Evolutionary conservation across 2,888 invertebrate genomes (phyloP).

Genomic region (Caenorhabditis macrosperma): DNA sequence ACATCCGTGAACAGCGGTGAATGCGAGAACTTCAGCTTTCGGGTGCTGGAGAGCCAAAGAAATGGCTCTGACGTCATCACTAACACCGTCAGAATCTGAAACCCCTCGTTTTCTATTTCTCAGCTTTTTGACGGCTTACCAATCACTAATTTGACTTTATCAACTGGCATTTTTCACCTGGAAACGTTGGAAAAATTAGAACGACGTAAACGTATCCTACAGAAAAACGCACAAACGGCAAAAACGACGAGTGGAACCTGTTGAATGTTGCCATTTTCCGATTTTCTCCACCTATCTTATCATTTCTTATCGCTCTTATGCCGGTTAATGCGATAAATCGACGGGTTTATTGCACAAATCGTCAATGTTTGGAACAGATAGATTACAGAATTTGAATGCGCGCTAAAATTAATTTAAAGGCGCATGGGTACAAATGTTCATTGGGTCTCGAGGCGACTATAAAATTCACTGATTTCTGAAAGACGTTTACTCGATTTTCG

Average conservation of each 20-base stretch:
- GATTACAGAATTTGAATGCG: not conserved
- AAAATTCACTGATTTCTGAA: not conserved
- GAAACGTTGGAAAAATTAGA: not conserved
- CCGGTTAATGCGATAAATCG: slow-evolving; percentile 2
- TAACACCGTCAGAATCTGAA: slow-evolving; percentile 76
- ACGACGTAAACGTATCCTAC: not conserved
- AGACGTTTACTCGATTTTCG: not conserved
- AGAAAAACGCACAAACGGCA: not conserved
- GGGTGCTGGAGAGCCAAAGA: slow-evolving; percentile 71
- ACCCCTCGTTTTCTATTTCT: not conserved
- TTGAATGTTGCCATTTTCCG: not conserved
- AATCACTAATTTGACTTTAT: slow-evolving; percentile 31
- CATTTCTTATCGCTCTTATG: not conserved
- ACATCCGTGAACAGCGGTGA: slow-evolving; percentile 73
- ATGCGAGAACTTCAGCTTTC: slow-evolving; percentile 56
- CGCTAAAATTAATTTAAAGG: slow-evolving; percentile 9
- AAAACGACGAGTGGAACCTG: not conserved
- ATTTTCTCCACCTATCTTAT: slow-evolving; percentile 29
- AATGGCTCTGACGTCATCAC: slow-evolving; percentile 76
- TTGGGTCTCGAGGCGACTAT: not conserved
- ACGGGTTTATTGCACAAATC: not conserved
- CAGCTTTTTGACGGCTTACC: slow-evolving; percentile 4
- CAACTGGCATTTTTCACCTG: slow-evolving; percentile 9
- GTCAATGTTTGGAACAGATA: not conserved
- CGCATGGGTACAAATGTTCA: not conserved